Evolutionary conservation across 2,113 vertebrate species (phyloP).

Genomic region (Podocnemis expansa): DNA sequence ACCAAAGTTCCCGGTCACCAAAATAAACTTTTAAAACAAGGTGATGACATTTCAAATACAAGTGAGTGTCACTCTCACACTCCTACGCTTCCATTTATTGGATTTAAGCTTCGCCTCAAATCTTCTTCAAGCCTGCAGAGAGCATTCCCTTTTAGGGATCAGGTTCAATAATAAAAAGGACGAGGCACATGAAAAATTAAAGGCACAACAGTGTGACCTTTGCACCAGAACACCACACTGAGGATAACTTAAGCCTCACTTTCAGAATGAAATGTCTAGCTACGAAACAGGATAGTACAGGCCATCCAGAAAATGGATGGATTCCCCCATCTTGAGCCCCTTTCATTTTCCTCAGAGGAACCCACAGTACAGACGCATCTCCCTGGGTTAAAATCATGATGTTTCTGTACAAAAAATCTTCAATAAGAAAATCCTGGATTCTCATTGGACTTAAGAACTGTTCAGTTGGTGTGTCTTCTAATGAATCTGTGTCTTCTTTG

Average conservation of each 20-base stretch:
- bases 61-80: not conserved
- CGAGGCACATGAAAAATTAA: not conserved
- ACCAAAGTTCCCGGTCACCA: not conserved
- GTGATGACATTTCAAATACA: not conserved
- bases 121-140: accelerated
- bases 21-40: not conserved
- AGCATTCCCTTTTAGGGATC: accelerated
- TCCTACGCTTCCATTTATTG: accelerated
- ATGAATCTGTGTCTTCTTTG: not conserved
- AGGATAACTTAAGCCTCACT: accelerated
- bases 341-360: not conserved
- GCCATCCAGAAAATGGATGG: not conserved
- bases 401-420: not conserved
- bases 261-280: not conserved
- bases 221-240: not conserved
- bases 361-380: not conserved
- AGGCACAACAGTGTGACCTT: accelerated
- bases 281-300: not conserved
- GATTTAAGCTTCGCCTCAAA: accelerated
- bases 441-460: constrained; percentile 30
- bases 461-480: constrained; percentile 29
- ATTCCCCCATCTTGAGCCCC: not conserved
- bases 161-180: accelerated
- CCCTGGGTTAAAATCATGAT: not conserved
- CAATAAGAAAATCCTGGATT: constrained; percentile 28